Base-by-base conservation (phyloP, 2,113 vertebrate species). In the Anoplopoma fimbria region DNA sequence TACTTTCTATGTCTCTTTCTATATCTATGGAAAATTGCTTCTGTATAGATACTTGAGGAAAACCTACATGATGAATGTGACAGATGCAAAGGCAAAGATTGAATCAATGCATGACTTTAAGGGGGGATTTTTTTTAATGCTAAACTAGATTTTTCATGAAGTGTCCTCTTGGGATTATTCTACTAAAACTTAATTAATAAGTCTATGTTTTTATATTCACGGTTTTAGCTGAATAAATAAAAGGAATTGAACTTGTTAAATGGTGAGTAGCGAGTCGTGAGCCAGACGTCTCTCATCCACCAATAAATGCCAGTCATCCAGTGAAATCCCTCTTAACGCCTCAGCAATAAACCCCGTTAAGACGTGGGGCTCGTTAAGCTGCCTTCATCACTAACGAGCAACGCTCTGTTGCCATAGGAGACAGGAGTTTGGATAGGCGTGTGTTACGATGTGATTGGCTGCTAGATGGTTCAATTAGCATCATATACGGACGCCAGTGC, bases 341-440 rank as follows among this genome's bases (percentile, higher is more conserved):
- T 83, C 82, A 25, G 84, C 74, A 67, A 29, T 83, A 73, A 91
- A 89, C 83, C 72, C 86, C 70, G 13, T 87, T 83, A 75, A 88
- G 61, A 62, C 9, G 5, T 5, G 17, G 60, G 31, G 33, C 81
- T 88, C 69, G 33, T 91, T 90, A 86, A 25, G 55, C 61, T 0
- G 2, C 61, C 36, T 65, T 84, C 72, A 69, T 85, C 77, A 78
- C 81, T 79, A 88, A 81, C 5, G 27, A 82, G 69, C 58, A 86
- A 60, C 34, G 47, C 80, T 62, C 63, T 14, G 84, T 83, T 81
- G 58, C 74, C 53, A 15, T 83, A 27, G 77, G 73, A 81, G 77
- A 77, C 55, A 4, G 63, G 61, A 69, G 63, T 21, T 53, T 62
- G 69, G 42, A 33, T 53, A 12, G 77, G 31, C 60, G 9, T 19